Conservation (phyloP, 2,888 invertebrate genomes). For the Calliopum simillimum region DNA sequence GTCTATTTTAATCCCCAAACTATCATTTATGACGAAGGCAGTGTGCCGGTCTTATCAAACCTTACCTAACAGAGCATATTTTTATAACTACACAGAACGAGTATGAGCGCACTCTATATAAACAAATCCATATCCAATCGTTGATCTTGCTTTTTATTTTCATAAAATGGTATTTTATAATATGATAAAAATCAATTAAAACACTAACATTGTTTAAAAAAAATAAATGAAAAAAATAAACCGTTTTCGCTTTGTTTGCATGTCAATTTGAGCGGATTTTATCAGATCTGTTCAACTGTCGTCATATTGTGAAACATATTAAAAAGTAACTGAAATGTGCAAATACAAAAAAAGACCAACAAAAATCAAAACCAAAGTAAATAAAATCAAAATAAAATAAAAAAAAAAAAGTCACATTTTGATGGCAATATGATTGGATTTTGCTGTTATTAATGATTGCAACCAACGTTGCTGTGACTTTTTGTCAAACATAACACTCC, state of each 20-base stretch:
- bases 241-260: constrained; percentile 22
- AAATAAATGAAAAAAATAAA: background rate
- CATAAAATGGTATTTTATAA: too few relatives aligned
- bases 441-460: constrained; percentile 31
- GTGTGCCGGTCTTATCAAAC: too few relatives aligned
- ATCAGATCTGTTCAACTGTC: constrained; percentile 29
- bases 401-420: constrained; percentile 1
- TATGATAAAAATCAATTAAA: too few relatives aligned
- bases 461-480: background rate
- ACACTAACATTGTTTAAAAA: too few relatives aligned
- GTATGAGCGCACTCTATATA: too few relatives aligned
- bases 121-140: too few relatives aligned
- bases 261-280: constrained; percentile 20
- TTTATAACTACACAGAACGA: too few relatives aligned
- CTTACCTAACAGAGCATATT: too few relatives aligned
- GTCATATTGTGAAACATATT: constrained; percentile 26
- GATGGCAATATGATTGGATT: constrained; percentile 21
- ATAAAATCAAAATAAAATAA: background rate
- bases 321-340: background rate
- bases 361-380: background rate
- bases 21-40: too few relatives aligned
- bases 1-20: too few relatives aligned
- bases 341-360: constrained; percentile 1
- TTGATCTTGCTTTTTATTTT: too few relatives aligned
- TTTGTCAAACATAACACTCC: too few relatives aligned